Conservation (phyloP, 2,797 vertebrate genomes). For the Anguilla marmorata region DNA sequence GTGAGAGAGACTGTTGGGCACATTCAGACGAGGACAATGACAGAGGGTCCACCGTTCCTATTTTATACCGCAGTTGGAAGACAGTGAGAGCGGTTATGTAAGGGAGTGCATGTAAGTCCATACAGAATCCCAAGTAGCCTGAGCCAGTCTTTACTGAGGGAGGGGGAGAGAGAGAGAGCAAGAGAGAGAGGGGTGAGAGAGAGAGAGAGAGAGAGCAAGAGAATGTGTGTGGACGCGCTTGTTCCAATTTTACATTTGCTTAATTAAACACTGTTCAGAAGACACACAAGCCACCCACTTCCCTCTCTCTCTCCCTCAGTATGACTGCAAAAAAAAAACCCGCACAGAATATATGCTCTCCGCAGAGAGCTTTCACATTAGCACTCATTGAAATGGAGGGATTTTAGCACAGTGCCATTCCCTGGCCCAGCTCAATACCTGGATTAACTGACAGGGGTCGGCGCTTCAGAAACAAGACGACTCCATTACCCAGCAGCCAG, state of each 20-base stretch:
- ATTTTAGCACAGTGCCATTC: neutral
- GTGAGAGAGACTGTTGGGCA: neutral
- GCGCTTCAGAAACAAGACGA: neutral
- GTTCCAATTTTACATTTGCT: constrained; percentile 19
- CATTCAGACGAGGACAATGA: neutral
- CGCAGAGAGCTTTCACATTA: neutral
- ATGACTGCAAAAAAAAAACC: neutral
- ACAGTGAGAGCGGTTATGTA: neutral
- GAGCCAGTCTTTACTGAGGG: neutral
- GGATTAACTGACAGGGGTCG: neutral
- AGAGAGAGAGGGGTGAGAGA: neutral
- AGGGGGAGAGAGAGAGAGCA: neutral
- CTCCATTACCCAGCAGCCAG: neutral
- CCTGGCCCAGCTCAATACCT: neutral
- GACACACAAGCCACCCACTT: constrained; percentile 7
- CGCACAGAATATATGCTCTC: neutral
- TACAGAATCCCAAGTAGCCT: neutral
- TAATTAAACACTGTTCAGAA: constrained; percentile 1
- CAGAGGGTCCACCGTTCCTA: neutral
- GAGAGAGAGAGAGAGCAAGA: neutral
- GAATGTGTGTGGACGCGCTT: neutral
- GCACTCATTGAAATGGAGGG: neutral
- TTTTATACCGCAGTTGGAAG: neutral
- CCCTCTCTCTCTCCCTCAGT: constrained; percentile 18
- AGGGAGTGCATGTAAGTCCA: neutral